Evolutionary conservation across 2,797 vertebrate genomes (phyloP), one percentile per base, ranked within the genome.

Genomic region (Cryptoblepharus egeriae): DNA sequence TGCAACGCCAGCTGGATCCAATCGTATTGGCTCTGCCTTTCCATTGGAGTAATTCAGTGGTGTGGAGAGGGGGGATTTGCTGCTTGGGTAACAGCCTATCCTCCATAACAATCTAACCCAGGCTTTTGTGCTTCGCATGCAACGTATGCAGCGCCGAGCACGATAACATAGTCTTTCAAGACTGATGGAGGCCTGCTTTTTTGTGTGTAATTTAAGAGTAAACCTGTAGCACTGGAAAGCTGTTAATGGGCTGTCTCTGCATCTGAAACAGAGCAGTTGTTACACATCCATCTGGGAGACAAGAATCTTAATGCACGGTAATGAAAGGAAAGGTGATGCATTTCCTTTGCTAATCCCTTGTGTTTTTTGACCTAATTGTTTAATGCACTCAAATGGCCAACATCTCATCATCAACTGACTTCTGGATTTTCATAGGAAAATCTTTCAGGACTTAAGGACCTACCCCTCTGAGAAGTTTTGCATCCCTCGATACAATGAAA

Each of bases 271-370:
- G 11, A 79, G 81, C 52, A 78, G 81, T 84, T 77, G 73, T 83
- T 91, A 89, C 91, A 92, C 87, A 74, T 78, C 78, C 83, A 75
- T 81, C 82, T 0, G 1, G 77, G 81, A 91, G 83, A 80, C 78
- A 85, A 83, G 58, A 83, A 64, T 16, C 28, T 58, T 72, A 72
- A 75, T 0, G 26, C 5, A 16, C 26, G 60, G 37, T 72, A 82
- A 72, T 82, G 85, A 87, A 85, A 87, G 76, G 67, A 80, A 60
- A 76, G 81, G 71, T 75, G 88, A 87, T 82, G 83, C 28, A 85
- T 73, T 77, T 77, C 74, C 49, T 81, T 81, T 58, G 18, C 67
- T 24, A 84, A 72, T 65, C 81, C 79, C 80, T 64, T 60, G 63
- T 79, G 69, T 64, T 85, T 77, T 71, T 75, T 72, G 49, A 65